These are phyloP conservation scores for Gymnorhina tibicen DNA, from an alignment of 2,113 vertebrate genomes.

Conservation along the genomic window DNA sequence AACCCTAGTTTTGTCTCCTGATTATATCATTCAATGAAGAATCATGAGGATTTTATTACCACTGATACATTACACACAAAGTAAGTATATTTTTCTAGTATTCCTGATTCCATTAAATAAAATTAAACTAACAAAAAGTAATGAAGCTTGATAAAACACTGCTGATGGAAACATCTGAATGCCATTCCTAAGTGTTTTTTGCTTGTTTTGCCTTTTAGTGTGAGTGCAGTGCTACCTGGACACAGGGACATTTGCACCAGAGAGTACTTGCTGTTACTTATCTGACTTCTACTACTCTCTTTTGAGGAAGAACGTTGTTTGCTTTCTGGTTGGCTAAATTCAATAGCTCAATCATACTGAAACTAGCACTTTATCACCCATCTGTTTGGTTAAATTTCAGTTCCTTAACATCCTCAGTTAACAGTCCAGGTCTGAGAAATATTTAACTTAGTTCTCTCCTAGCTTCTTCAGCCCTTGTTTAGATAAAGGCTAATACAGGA, in stretches of 20 bases:
- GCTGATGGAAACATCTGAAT: slow-evolving; percentile 64
- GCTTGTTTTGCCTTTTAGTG: slow-evolving; percentile 62
- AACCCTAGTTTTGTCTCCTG: background rate
- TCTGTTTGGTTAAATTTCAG: slow-evolving; percentile 61
- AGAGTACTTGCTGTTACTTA: slow-evolving; percentile 58
- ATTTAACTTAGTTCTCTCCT: slow-evolving; percentile 5
- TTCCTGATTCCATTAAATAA: slow-evolving; percentile 58
- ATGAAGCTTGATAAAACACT: slow-evolving; percentile 72
- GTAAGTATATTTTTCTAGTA: slow-evolving; percentile 49
- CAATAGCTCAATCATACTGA: slow-evolving; percentile 41
- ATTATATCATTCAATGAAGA: slow-evolving; percentile 38
- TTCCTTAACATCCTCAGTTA: slow-evolving; percentile 53
- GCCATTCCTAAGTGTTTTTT: slow-evolving; percentile 65
- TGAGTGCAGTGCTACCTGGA: slow-evolving; percentile 27
- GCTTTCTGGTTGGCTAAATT: slow-evolving; percentile 48
- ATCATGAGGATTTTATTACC: slow-evolving; percentile 49
- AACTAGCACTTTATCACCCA: slow-evolving; percentile 57
- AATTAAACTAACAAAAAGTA: slow-evolving; percentile 70
- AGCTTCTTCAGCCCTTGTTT: background rate
- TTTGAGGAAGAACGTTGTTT: slow-evolving; percentile 59
- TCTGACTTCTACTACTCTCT: slow-evolving; percentile 46
- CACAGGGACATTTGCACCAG: slow-evolving; percentile 63
- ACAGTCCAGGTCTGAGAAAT: slow-evolving; percentile 35
- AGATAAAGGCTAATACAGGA: slow-evolving; percentile 9
- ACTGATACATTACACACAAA: slow-evolving; percentile 40